Percentiles rank a stretch among this genome's conserved stretches.
phyloP scores from a whole-genome alignment of 2,113 vertebrate genomes.

The Platycercus adscitus region DNA sequence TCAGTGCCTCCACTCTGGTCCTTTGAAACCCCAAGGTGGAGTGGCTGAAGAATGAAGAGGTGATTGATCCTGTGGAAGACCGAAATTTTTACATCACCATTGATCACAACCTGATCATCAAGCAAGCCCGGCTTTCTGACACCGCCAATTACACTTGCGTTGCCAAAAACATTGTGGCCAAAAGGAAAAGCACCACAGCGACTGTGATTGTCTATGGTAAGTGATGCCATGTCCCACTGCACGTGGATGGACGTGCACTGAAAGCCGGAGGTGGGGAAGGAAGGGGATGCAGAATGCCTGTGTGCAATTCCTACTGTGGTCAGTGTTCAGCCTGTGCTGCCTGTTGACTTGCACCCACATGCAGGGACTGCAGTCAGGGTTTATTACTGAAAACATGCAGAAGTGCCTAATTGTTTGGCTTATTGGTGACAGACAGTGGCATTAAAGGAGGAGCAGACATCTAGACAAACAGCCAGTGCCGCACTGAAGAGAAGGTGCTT shows the following conservation, averaged over 20 bases:
- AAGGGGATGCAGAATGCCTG: neutral
- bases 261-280: neutral
- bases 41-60: conserved; percentile 94
- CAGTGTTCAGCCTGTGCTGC: neutral
- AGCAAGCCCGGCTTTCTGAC: conserved; percentile 94
- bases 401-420: neutral
- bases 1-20: neutral
- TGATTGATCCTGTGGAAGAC: conserved; percentile 92
- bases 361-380: neutral
- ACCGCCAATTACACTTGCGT: conserved; percentile 96
- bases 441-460: neutral
- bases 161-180: conserved; percentile 95
- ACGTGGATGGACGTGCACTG: accelerated
- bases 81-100: conserved; percentile 96
- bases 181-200: conserved; percentile 90
- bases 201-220: conserved; percentile 94
- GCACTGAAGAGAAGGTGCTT: neutral
- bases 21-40: conserved; percentile 82
- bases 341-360: neutral
- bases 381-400: neutral
- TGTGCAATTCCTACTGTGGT: accelerated
- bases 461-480: neutral
- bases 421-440: neutral
- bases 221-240: neutral
- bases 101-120: conserved; percentile 96